Percentiles rank a stretch among this genome's conserved stretches.
These are phyloP conservation scores for Ennomos erosarius DNA, from an alignment of 2,888 invertebrate species.

Conservation along the genomic window DNA sequence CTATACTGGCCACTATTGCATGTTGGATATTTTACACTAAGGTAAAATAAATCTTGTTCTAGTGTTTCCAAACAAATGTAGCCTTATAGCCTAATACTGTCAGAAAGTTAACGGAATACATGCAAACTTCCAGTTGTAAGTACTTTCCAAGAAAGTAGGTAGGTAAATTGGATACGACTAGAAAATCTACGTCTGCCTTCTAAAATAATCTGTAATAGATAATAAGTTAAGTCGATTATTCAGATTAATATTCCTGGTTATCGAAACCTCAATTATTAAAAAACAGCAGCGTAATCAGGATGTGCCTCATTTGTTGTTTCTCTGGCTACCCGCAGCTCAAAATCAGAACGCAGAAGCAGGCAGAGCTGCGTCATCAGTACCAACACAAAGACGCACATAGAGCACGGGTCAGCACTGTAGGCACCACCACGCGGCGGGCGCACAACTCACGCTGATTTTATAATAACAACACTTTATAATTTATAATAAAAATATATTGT, in stretches of 20 bases:
- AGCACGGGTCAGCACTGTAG: neutral
- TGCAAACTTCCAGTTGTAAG: too few relatives aligned
- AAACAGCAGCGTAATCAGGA: too few relatives aligned
- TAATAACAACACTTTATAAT: conserved; percentile 49
- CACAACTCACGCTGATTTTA: conserved; percentile 11
- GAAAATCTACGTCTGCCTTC: too few relatives aligned
- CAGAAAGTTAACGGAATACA: too few relatives aligned
- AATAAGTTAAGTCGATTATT: too few relatives aligned
- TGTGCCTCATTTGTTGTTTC: neutral
- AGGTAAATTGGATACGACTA: too few relatives aligned
- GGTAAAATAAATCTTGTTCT: conserved; percentile 45
- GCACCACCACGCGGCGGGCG: neutral
- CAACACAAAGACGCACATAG: conserved; percentile 5
- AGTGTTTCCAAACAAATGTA: too few relatives aligned
- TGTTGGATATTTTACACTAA: conserved; percentile 65
- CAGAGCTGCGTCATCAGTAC: neutral
- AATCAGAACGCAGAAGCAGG: conserved; percentile 5
- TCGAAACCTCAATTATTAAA: too few relatives aligned
- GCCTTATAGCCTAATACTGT: too few relatives aligned
- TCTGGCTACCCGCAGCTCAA: neutral
- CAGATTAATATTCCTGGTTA: too few relatives aligned
- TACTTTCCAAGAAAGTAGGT: too few relatives aligned
- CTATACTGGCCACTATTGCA: conserved; percentile 59
- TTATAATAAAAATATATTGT: conserved; percentile 44
- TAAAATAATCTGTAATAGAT: too few relatives aligned